Base-by-base conservation (phyloP, 2,888 invertebrate genomes). In the Sesia apiformis region DNA sequence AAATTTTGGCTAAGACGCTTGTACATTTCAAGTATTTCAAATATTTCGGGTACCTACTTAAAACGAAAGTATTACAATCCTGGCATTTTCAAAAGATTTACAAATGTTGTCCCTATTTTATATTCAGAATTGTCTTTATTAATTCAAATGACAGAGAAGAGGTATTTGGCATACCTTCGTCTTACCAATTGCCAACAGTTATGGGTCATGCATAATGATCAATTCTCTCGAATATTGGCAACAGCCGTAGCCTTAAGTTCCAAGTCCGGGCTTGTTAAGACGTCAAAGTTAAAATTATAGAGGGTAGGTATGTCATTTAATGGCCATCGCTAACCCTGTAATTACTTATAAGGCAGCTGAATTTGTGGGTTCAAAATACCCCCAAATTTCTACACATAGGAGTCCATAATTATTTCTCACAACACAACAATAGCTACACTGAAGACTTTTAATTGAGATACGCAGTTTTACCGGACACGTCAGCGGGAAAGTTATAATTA, bases 401-500 rank as follows among this genome's bases (percentile, higher is more conserved):
- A 5, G 8, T 46, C 46, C 23, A 5, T 46, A 46, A 46, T 46
- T 46, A 46, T 23, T 7, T 46, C 46, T 46, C 46, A 23, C 46
- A 46, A 8, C 7, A 38, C 50, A 38, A 56, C 56, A 54, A 58
- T 59, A 57, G 55, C 56, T 49, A n/a, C 51, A 70, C 65, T 60
- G 65, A 71, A 72, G 70, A 73, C 75, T 78, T 81, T 77, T 79
- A 82, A 81, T 80, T 79, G 74, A 77, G 72, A 70, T 70, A 70
- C 72, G 72, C 74, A 70, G 70, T 52, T 79, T 77, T 70, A 69
- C 67, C 66, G 74, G 70, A 76, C 74, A 72, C 69, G 72, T 73
- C 66, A 63, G 60, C 55, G 40, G 38, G 63, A 72, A 84, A 84
- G 81, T 84, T 84, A 84, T 82, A 84, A 85, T 85, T 84, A 84